Percentiles rank a stretch among this genome's conserved stretches.
These are phyloP conservation scores for Bovichtus diacanthus DNA, from an alignment of 2,797 vertebrate genomes.

Conservation along the genomic window DNA sequence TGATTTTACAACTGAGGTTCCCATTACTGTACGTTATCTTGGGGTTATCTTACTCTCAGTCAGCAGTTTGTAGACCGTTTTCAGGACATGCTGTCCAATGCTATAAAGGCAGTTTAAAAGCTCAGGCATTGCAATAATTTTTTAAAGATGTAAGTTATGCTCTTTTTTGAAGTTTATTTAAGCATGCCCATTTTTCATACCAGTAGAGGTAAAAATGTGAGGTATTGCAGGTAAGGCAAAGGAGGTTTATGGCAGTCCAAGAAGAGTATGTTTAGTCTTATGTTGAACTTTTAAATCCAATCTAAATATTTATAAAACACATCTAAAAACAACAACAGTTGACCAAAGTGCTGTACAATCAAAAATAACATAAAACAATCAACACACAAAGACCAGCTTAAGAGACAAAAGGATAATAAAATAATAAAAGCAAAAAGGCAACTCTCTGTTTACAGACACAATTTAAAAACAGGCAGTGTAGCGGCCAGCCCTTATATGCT, in stretches of 20 bases:
- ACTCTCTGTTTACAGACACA: not conserved
- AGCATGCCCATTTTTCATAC: not conserved
- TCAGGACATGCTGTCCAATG: not conserved
- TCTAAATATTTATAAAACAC: not conserved
- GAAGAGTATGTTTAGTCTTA: not conserved
- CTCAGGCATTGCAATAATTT: not conserved
- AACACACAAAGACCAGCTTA: not conserved
- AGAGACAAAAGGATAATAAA: not conserved
- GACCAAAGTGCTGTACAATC: not conserved
- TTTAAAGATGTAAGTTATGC: not conserved
- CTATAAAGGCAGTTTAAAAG: conserved; percentile 13
- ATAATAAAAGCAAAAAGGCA: not conserved
- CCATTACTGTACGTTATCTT: not conserved
- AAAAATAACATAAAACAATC: not conserved
- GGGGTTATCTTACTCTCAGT: not conserved
- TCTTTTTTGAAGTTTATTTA: not conserved
- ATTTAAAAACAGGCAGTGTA: not conserved
- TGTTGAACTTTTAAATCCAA: not conserved
- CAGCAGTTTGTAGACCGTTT: conserved; percentile 9
- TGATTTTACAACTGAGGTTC: conserved; percentile 14
- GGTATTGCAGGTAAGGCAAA: not conserved
- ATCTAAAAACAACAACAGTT: not conserved
- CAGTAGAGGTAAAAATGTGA: not conserved
- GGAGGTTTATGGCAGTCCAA: not conserved
- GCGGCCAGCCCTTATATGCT: too few relatives aligned